Conservation (phyloP, 1,140 invertebrate species). For the Bursaphelenchus mucronatus region DNA sequence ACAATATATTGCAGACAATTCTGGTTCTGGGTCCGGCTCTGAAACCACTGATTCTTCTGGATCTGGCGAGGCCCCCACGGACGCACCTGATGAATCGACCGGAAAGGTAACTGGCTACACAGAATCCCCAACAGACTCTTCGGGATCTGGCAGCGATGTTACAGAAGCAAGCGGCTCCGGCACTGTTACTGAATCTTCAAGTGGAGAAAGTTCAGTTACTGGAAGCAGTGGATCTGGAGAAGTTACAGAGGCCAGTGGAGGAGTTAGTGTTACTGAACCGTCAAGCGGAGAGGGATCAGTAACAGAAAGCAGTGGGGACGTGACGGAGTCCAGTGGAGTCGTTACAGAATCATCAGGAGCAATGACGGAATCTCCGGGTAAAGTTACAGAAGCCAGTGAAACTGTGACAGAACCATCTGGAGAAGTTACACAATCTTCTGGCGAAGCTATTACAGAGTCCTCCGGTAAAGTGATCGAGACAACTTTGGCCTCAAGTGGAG, state of each 20-base stretch:
- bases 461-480: too few relatives aligned
- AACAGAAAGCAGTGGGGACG: neutral
- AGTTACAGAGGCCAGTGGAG: too few relatives aligned
- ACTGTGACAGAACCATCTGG: too few relatives aligned
- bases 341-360: too few relatives aligned
- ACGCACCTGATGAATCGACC: neutral
- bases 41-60: constrained; percentile 4
- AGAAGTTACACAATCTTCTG: too few relatives aligned
- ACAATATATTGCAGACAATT: too few relatives aligned
- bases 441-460: too few relatives aligned
- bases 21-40: neutral
- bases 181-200: neutral
- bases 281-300: neutral
- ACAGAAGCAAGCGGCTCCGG: neutral
- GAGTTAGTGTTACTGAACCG: neutral
- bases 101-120: neutral
- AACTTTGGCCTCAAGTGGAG: too few relatives aligned
- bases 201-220: neutral
- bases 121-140: neutral
- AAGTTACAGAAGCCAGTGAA: too few relatives aligned
- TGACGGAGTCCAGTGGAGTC: too few relatives aligned
- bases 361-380: too few relatives aligned
- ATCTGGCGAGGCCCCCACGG: neutral
- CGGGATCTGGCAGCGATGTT: constrained; percentile 1
- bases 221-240: too few relatives aligned